Base-by-base conservation (phyloP, 1,140 invertebrate genomes). In the Plodia interpunctella region DNA sequence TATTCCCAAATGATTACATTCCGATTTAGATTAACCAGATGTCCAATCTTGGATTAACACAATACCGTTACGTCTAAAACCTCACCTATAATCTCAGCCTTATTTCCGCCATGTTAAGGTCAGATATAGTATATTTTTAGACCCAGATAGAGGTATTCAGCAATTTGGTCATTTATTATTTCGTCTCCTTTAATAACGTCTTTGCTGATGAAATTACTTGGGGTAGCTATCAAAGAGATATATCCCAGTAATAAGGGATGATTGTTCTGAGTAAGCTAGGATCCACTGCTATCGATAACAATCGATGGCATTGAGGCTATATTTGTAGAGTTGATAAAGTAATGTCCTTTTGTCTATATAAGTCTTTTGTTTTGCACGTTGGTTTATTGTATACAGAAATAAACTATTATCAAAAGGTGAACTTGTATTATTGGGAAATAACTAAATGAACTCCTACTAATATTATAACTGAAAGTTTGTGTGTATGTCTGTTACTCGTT, bases 181-280 rank as follows among this genome's bases (percentile, higher is more conserved):
- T 63, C 57, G 54, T 60, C 59, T 68, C 60, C 21, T 56, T 65
- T 66, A 74, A 68, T 68, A 74, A 61, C 64, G 60, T 69, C 53
- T 59, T 51, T 55, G 30, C 44, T 60, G 65, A 69, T 67, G 63
- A 73, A 69, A 73, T 71, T 73, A 68, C 70, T 61, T 55, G 32
- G 60, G 65, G 53, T 62, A 53, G 15, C 64, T 68, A 70, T 63
- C 60, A 62, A 51, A 59, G 58, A 66, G 64, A 72, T 69, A 71
- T 62, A 60, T 61, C 55, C 55, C 54, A 17, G 55, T 70, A 70
- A 76, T 73, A 76, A 72, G 59, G 65, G 70, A 44, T 55, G 66
- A 73, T 71, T 69, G 74, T 74, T 71, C 66, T 59, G 57, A 49
- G 54, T 66, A 70, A 66, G 67, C 69, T 57, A 51, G 60, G 21